phyloP scores from a whole-genome alignment of 2,797 vertebrate species.

The Halcyon badia region DNA sequence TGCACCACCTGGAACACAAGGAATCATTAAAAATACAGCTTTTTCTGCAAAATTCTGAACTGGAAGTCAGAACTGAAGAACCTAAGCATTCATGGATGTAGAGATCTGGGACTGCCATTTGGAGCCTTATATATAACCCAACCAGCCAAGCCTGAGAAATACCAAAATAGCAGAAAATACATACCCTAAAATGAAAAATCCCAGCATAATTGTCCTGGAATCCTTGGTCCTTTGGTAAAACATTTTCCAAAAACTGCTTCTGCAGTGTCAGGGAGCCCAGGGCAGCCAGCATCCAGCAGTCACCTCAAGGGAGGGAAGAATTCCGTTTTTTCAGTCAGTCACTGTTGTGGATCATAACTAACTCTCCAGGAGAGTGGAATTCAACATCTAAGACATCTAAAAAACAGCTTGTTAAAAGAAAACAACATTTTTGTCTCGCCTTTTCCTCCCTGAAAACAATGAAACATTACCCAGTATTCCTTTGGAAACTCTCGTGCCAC shows the following conservation, averaged over 20 bases:
- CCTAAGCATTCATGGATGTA: background rate
- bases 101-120: background rate
- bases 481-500: background rate
- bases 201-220: constrained; percentile 77
- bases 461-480: background rate
- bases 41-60: background rate
- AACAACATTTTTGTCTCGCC: accelerated
- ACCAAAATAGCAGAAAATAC: background rate
- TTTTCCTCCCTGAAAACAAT: background rate
- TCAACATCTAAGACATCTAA: background rate
- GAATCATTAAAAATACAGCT: background rate
- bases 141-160: background rate
- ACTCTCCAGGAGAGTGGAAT: background rate
- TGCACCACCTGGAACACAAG: background rate
- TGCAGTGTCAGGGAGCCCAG: constrained; percentile 79
- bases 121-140: background rate
- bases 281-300: constrained; percentile 84
- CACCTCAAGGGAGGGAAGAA: constrained; percentile 62
- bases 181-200: constrained; percentile 82
- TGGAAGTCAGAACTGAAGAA: background rate
- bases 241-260: constrained; percentile 64
- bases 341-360: background rate
- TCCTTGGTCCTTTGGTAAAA: constrained; percentile 79
- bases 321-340: background rate
- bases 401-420: background rate